phyloP scores from a whole-genome alignment of 2,888 invertebrate species.

The Eristalis intricaria region DNA sequence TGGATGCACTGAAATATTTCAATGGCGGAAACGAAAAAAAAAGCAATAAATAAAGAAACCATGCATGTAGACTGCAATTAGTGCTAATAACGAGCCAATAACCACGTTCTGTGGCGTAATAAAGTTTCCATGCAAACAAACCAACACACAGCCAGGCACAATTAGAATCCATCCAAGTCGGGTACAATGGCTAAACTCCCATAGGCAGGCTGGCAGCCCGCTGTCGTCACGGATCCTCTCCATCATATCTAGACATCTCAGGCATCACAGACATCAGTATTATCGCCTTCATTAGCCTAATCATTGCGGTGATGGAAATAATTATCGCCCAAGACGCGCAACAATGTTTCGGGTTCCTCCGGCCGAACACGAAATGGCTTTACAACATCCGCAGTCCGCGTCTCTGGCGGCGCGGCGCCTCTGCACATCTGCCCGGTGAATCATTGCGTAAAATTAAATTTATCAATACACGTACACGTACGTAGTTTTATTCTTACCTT shows the following conservation, averaged over 20 bases:
- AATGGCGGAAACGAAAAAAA: slow-evolving; percentile 23
- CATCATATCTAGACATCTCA: slow-evolving; percentile 9
- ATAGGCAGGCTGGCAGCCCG: neutral
- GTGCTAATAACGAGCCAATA: slow-evolving; percentile 39
- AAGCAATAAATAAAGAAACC: neutral
- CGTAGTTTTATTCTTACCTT: slow-evolving; percentile 25
- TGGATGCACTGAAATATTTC: slow-evolving; percentile 1
- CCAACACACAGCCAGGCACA: slow-evolving; percentile 7
- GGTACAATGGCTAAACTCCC: slow-evolving; percentile 4
- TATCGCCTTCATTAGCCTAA: slow-evolving; percentile 69
- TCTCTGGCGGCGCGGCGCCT: no score
- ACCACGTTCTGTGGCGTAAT: slow-evolving; percentile 18
- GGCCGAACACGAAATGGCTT: slow-evolving; percentile 26
- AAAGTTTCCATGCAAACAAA: slow-evolving; percentile 24
- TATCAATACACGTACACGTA: slow-evolving; percentile 37
- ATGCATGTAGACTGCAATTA: slow-evolving; percentile 31
- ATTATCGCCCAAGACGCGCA: slow-evolving; percentile 52
- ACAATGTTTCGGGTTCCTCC: slow-evolving; percentile 53
- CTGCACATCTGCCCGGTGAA: slow-evolving; percentile 24
- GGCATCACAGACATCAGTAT: slow-evolving; percentile 25
- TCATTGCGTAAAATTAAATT: slow-evolving; percentile 53
- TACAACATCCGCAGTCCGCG: slow-evolving; percentile 1
- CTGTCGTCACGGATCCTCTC: slow-evolving; percentile 39
- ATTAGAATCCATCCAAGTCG: slow-evolving; percentile 34
- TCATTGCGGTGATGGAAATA: slow-evolving; percentile 64